Base-by-base conservation (phyloP, 37 sponge, comb jelly and placozoan species). In the Ianthella basta region DNA sequence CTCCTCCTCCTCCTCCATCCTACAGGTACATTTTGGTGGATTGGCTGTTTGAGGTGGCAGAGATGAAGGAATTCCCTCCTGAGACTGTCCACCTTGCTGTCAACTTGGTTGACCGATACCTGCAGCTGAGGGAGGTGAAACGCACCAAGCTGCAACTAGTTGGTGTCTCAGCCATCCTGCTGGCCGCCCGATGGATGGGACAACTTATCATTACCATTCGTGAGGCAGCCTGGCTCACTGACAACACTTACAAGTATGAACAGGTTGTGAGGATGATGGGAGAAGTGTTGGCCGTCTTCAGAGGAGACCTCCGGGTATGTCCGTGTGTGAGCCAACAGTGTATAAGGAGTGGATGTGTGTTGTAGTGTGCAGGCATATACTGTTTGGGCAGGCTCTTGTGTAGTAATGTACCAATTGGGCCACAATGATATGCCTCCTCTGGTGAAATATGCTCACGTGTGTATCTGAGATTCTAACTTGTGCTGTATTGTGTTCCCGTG, bases 201-300 rank as follows among this genome's bases (percentile, higher is more conserved):
- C 21, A 21, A 29, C 38, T 67, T 30, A 88, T 91, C 60, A 87
- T 91, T 18, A 93, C 91, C 15, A 86, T 93, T 15, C 80, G 94
- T 35, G 96, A 93, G 79, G 91, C 96, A 12, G 86, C 96, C 3
- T 93, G 96, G 94, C 80, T 93, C 20, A 95, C 96, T 60, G 91
- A 93, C 59, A 79, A 85, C 82, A 93, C 96, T 6, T 93, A 95
- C 83, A 68, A 40, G 30, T 95, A 93, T 56, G 89, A 90, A 4
- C 91, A 95, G 36, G 94, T 95, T 27, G 96, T 92, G 37, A 79
- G 84, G 41, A 95, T 92, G 91, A 92, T 90, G 72, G 93, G 94
- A 39, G 93, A 92, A 33, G 32, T 95, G 32, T 15, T 95, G 54
- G 88, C 90, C 23, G 82, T 82, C 40, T 68, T 87, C 56, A 84